These are phyloP conservation scores for Eupithecia exiguata DNA, from an alignment of 2,888 invertebrate genomes.

Conservation along the genomic window DNA sequence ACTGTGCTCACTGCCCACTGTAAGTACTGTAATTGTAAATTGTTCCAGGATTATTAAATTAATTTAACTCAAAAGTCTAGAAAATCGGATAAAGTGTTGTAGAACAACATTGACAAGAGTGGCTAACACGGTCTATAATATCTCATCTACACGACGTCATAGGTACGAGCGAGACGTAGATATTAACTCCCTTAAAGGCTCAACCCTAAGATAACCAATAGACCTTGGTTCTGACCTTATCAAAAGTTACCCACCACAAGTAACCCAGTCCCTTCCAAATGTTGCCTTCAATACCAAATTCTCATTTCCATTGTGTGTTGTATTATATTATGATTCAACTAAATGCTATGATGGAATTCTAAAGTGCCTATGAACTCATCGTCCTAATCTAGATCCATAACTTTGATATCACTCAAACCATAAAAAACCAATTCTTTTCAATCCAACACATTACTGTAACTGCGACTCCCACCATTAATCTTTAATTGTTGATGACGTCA, in stretches of 20 bases:
- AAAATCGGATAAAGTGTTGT: neutral
- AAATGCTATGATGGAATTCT: constrained; percentile 11
- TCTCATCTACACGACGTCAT: neutral
- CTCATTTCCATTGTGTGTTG: neutral
- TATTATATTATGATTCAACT: neutral
- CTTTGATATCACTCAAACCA: constrained; percentile 25
- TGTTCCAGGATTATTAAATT: neutral
- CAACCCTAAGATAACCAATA: too few relatives aligned
- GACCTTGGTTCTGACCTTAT: too few relatives aligned
- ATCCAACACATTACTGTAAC: constrained; percentile 24
- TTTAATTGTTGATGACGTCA: constrained; percentile 39
- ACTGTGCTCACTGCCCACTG: constrained; percentile 31
- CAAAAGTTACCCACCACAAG: neutral
- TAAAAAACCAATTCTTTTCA: constrained; percentile 36
- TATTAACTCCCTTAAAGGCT: too few relatives aligned
- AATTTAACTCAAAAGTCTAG: neutral
- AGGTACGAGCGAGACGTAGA: too few relatives aligned
- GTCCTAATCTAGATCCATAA: constrained; percentile 26
- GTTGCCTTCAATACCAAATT: neutral
- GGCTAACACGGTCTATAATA: neutral
- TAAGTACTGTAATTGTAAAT: constrained; percentile 35
- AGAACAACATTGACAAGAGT: neutral
- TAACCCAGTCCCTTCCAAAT: neutral
- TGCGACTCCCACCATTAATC: constrained; percentile 33
- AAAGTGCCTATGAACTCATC: constrained; percentile 22